phyloP scores from a whole-genome alignment of 2,113 vertebrate species.

The Alosa alosa region DNA sequence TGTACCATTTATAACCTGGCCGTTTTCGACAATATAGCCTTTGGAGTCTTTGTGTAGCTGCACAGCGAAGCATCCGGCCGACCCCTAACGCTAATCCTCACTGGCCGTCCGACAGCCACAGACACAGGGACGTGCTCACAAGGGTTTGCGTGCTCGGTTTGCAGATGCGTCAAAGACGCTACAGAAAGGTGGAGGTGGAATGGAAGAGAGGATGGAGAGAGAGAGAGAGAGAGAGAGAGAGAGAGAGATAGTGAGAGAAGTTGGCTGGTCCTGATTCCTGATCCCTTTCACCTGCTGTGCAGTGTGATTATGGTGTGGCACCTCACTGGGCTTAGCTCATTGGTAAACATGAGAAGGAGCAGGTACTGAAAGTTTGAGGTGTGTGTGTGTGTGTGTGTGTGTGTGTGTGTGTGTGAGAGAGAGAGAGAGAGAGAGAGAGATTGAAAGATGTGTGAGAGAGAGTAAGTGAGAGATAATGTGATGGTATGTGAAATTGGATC shows the following conservation, averaged over 20 bases:
- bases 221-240: constrained; percentile 3
- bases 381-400: constrained; percentile 25
- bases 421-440: neutral
- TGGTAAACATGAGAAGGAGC: constrained; percentile 51
- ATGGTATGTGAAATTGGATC: neutral
- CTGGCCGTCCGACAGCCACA: neutral
- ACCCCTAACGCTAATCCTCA: neutral
- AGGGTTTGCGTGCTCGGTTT: neutral
- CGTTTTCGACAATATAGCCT: neutral
- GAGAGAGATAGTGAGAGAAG: neutral
- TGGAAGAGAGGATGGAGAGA: constrained; percentile 20
- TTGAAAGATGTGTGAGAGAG: neutral
- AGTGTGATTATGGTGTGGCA: constrained; percentile 26
- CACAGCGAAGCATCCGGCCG: neutral
- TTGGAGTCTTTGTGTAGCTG: neutral
- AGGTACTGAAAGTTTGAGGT: constrained; percentile 37
- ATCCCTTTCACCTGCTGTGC: neutral
- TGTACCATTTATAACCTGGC: neutral
- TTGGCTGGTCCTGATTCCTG: neutral
- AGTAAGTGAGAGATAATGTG: neutral
- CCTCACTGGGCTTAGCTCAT: constrained; percentile 48
- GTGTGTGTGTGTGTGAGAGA: neutral
- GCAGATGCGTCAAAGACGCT: neutral
- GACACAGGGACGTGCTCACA: neutral
- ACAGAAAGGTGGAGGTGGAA: neutral